Evolutionary conservation across 2,113 vertebrate species (phyloP), one percentile per base, ranked within the genome.

Genomic region (Psephotus haematonotus): DNA sequence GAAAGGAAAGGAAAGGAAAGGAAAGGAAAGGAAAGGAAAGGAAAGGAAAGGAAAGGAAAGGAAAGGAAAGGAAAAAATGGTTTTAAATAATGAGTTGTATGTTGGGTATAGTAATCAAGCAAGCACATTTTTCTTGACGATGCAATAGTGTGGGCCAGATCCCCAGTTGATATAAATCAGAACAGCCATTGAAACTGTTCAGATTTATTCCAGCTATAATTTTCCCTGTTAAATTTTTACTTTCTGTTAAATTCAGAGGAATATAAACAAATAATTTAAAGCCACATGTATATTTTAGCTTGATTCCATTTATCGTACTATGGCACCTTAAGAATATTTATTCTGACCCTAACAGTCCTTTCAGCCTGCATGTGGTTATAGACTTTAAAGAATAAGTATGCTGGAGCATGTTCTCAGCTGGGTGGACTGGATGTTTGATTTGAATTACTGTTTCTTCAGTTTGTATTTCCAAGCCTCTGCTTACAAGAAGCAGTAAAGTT

Each of bases 201-300:
- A 44, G 68, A 86, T 94, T 82, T 88, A 77, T 87, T 69, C 18
- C 18, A 59, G 27, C 19, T 88, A 65, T 87, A 95, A 92, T 92
- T 95, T 64, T 93, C 55, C 17, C 44, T 69, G 74, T 86, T 87
- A 85, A 76, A 59, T 64, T 91, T 89, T 93, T 90, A 80, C 53
- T 94, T 87, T 88, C 53, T 44, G 17, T 77, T 94, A 90, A 88
- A 93, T 94, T 85, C 57, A 80, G 86, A 74, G 28, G 27, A 74
- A 95, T 91, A 94, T 14, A 78, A 97, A 92, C 28, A 94, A 76
- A 84, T 59, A 91, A 33, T 59, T 85, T 93, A 75, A 95, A 86
- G 22, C 44, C 53, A 83, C 10, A 63, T 23, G 60, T 46, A 67
- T 90, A 90, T 92, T 47, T 77, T 74, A 76, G 57, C 53, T 87